Conservation (phyloP, 1,140 invertebrate genomes). For the Ceratoteleas bidentatus region DNA sequence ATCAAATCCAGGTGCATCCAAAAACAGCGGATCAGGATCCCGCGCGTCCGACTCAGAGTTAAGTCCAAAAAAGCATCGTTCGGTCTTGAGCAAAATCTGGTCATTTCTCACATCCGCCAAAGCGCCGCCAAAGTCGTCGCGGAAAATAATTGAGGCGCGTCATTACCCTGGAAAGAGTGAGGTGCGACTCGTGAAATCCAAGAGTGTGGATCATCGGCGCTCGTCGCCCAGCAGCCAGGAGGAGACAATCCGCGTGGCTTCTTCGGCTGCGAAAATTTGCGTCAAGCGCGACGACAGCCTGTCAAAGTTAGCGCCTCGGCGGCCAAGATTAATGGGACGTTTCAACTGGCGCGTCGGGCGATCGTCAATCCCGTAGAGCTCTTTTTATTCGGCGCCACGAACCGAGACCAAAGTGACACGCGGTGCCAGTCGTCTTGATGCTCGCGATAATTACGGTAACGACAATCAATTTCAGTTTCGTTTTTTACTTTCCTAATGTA, state of each 20-base stretch:
- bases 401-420: slow-evolving; percentile 32
- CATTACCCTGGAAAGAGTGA: slow-evolving; percentile 51
- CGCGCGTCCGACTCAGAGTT: no score
- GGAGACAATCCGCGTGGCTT: slow-evolving; percentile 52
- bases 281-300: slow-evolving; percentile 31
- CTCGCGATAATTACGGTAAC: slow-evolving; percentile 31
- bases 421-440: slow-evolving; percentile 31
- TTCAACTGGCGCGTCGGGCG: slow-evolving; percentile 37
- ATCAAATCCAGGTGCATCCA: no score
- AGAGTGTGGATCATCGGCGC: slow-evolving; percentile 13
- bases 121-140: slow-evolving; percentile 5
- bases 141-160: slow-evolving; percentile 27
- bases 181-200: slow-evolving; percentile 41
- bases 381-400: slow-evolving; percentile 27
- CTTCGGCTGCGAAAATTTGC: slow-evolving; percentile 50
- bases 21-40: no score
- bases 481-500: slow-evolving; percentile 5
- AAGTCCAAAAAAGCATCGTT: no score
- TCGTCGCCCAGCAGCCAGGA: slow-evolving; percentile 8
- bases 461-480: slow-evolving; percentile 15
- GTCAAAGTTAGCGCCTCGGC: slow-evolving; percentile 43
- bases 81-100: no score
- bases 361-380: slow-evolving; percentile 14
- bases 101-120: no score
- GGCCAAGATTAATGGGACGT: slow-evolving; percentile 42